These are phyloP conservation scores for Staurois parvus DNA, from an alignment of 2,797 vertebrate species.

Conservation along the genomic window DNA sequence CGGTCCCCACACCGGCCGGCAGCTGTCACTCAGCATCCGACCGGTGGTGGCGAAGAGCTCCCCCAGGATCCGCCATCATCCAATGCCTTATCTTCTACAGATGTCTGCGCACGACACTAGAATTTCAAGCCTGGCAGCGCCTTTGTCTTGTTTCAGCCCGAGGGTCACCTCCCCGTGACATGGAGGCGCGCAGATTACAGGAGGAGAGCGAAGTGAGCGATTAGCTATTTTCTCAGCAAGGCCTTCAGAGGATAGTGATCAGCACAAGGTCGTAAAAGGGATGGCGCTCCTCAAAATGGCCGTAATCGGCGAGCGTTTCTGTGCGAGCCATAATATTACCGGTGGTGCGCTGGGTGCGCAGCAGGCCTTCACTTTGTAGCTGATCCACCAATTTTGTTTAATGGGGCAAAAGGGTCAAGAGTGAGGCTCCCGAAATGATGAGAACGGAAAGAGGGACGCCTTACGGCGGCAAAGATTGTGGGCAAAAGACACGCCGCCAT, in stretches of 20 bases:
- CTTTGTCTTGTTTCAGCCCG: neutral
- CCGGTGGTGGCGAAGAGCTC: neutral
- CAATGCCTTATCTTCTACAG: constrained; percentile 36
- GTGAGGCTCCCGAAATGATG: no score
- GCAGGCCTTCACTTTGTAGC: no score
- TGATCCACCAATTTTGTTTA: no score
- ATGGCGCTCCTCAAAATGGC: neutral
- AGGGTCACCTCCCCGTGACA: constrained; percentile 25
- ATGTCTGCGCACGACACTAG: neutral
- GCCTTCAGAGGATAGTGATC: neutral
- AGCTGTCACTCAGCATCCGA: constrained; percentile 52
- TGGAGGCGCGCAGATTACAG: neutral
- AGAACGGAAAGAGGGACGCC: no score
- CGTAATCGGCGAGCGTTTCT: no score
- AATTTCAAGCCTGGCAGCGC: neutral
- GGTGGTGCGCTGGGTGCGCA: no score
- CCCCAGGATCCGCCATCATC: constrained; percentile 28
- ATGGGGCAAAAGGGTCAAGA: no score
- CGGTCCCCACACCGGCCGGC: constrained; percentile 33
- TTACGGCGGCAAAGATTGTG: no score
- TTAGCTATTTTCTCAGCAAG: constrained; percentile 16
- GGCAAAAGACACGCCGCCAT: no score
- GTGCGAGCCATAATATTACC: no score
- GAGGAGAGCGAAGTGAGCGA: neutral
- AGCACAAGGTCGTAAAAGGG: constrained; percentile 18